phyloP scores from a whole-genome alignment of 2,888 invertebrate species.

The Linnaemya tessellans region DNA sequence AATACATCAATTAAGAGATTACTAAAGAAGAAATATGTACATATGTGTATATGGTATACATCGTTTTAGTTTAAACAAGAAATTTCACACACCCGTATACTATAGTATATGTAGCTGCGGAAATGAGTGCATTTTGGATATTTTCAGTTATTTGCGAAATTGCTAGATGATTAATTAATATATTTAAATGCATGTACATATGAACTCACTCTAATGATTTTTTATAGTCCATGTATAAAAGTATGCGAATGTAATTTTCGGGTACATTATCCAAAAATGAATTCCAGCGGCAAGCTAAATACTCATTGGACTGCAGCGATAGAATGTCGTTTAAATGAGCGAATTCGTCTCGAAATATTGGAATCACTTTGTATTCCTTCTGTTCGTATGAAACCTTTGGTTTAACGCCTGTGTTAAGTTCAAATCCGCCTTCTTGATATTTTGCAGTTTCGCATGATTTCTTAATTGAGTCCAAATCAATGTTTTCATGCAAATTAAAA shows the following conservation, averaged over 20 bases:
- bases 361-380: slow-evolving; percentile 75
- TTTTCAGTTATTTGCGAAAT: too few species aligned
- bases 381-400: slow-evolving; percentile 30
- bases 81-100: too few species aligned
- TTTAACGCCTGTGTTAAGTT: not conserved
- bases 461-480: slow-evolving; percentile 51
- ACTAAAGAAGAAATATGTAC: too few species aligned
- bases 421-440: not conserved
- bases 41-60: too few species aligned
- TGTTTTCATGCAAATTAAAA: slow-evolving; percentile 63
- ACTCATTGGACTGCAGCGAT: slow-evolving; percentile 72
- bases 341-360: slow-evolving; percentile 75
- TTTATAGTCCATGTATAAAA: slow-evolving; percentile 65
- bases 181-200: not conserved
- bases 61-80: too few species aligned
- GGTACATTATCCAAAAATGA: slow-evolving; percentile 71
- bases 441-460: slow-evolving; percentile 32
- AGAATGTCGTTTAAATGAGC: slow-evolving; percentile 74
- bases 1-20: too few species aligned
- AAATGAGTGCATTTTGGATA: too few species aligned
- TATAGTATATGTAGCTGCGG: too few species aligned
- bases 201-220: slow-evolving; percentile 48
- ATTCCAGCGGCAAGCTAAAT: slow-evolving; percentile 71
- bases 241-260: slow-evolving; percentile 62
- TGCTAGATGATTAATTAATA: too few species aligned